A percentile compares a stretch with the other conserved stretches of the same genome.
Evolutionary conservation across 1,140 invertebrate genomes (phyloP).

Genomic region (Drosophila subobscura): DNA sequence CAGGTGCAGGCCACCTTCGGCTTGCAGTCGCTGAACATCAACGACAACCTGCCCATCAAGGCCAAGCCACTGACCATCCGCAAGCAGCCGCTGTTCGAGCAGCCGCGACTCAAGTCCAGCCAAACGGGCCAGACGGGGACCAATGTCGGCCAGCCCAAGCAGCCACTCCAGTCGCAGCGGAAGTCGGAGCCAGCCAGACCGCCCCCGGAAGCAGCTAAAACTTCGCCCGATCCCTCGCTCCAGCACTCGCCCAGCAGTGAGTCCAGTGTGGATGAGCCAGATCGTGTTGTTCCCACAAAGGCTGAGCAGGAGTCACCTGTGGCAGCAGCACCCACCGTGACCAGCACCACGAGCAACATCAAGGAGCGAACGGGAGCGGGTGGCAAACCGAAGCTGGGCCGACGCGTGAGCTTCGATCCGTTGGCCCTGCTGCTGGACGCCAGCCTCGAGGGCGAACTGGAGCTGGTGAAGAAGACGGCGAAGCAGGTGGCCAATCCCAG

Average conservation of each 20-base stretch:
- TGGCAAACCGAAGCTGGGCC: constrained; percentile 88
- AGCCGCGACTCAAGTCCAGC: constrained; percentile 88
- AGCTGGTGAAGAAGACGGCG: constrained; percentile 97
- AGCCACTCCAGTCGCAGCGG: constrained; percentile 85
- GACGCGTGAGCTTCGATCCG: constrained; percentile 98
- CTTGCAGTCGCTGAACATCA: constrained; percentile 76
- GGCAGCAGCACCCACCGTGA: constrained; percentile 4
- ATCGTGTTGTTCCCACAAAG: constrained; percentile 36
- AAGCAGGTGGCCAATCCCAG: constrained; percentile 96
- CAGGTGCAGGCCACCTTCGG: constrained; percentile 75
- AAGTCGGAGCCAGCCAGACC: constrained; percentile 89
- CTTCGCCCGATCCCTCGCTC: constrained; percentile 40
- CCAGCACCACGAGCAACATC: constrained; percentile 46
- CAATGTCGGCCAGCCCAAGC: constrained; percentile 48
- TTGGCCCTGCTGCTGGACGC: constrained; percentile 97
- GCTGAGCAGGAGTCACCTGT: constrained; percentile 8
- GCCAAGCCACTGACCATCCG: constrained; percentile 91
- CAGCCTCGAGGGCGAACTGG: constrained; percentile 98
- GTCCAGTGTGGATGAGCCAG: constrained; percentile 69
- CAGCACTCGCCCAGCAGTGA: constrained; percentile 69
- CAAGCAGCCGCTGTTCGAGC: constrained; percentile 90
- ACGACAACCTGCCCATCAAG: constrained; percentile 88
- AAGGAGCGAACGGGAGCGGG: constrained; percentile 85
- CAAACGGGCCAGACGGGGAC: constrained; percentile 51
- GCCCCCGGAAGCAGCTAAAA: constrained; percentile 20